A percentile compares a stretch with the other conserved stretches of the same genome.
Conservation (phyloP, 2,113 vertebrate genomes). For the Nannobrachium achirus region DNA sequence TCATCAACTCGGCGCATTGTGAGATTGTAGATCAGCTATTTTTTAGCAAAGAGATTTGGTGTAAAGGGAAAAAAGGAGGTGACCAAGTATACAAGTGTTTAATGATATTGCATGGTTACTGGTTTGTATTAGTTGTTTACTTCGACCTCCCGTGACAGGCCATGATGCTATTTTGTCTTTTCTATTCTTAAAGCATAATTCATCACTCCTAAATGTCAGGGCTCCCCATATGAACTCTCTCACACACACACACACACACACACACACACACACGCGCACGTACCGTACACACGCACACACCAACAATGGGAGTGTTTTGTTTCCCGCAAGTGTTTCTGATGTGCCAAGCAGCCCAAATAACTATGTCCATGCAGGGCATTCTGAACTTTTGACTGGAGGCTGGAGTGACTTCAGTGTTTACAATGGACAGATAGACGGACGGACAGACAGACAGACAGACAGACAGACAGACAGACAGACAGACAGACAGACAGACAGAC, state of each 20-base stretch:
- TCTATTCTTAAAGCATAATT: conserved; percentile 23
- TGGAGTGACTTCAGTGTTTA: conserved; percentile 25
- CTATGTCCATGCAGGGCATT: conserved; percentile 33
- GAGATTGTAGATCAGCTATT: too few relatives aligned
- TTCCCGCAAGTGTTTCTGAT: conserved; percentile 13
- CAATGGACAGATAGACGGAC: conserved; percentile 30
- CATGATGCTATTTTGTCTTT: conserved; percentile 24
- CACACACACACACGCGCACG: too few relatives aligned
- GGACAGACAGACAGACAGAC: conserved; percentile 19
- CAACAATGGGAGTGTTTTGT: conserved; percentile 36
- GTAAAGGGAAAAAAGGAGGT: too few relatives aligned
- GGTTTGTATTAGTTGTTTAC: conserved; percentile 11
- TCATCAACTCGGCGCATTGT: too few relatives aligned
- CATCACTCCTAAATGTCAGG: conserved; percentile 23
- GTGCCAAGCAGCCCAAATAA: conserved; percentile 40
- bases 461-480: too few relatives aligned
- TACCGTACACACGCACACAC: too few relatives aligned
- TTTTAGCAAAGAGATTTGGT: too few relatives aligned
- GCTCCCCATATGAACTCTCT: conserved; percentile 6
- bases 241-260: too few relatives aligned
- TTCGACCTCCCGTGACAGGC: background rate
- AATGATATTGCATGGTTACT: too few relatives aligned
- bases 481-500: too few relatives aligned
- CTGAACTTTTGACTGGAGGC: conserved; percentile 31
- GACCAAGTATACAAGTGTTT: too few relatives aligned